Evolutionary conservation across 2,797 vertebrate genomes (phyloP).

Genomic region (Heterohyrax brucei): DNA sequence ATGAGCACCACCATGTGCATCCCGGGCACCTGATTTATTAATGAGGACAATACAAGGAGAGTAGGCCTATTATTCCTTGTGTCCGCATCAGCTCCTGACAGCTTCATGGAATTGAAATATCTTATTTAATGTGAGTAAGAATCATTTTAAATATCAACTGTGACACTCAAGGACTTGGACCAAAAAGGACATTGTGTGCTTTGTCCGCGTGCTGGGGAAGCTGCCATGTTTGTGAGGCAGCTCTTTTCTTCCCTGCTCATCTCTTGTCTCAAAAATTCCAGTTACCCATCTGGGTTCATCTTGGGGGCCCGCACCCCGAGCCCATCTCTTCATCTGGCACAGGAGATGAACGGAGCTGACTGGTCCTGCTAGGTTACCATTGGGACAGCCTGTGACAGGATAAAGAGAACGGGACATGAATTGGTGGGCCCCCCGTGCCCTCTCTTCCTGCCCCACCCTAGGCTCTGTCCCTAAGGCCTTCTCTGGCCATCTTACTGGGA

Average conservation of each 20-base stretch:
- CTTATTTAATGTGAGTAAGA: conserved; percentile 90
- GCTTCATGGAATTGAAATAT: conserved; percentile 91
- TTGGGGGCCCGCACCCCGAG: background rate
- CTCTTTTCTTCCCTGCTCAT: conserved; percentile 18
- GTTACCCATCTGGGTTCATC: background rate
- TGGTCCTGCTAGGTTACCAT: background rate
- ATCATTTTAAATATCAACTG: conserved; percentile 90
- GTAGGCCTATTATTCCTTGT: conserved; percentile 88
- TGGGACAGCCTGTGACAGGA: background rate
- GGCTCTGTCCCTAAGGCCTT: background rate
- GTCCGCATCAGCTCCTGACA: conserved; percentile 89
- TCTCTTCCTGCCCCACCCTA: background rate
- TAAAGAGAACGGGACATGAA: rapidly evolving
- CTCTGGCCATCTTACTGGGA: background rate
- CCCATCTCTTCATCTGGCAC: background rate
- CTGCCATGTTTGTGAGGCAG: conserved; percentile 38
- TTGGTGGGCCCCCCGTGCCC: rapidly evolving
- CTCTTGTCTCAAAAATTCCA: conserved; percentile 73
- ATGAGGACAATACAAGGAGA: conserved; percentile 90
- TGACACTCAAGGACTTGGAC: conserved; percentile 90
- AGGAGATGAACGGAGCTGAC: background rate
- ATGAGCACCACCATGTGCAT: background rate
- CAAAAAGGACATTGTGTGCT: conserved; percentile 82
- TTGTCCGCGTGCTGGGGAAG: background rate
- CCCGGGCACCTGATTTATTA: conserved; percentile 87